Evolutionary conservation across 2,888 invertebrate genomes (phyloP).

Genomic region (Ceratothoa steindachneri): DNA sequence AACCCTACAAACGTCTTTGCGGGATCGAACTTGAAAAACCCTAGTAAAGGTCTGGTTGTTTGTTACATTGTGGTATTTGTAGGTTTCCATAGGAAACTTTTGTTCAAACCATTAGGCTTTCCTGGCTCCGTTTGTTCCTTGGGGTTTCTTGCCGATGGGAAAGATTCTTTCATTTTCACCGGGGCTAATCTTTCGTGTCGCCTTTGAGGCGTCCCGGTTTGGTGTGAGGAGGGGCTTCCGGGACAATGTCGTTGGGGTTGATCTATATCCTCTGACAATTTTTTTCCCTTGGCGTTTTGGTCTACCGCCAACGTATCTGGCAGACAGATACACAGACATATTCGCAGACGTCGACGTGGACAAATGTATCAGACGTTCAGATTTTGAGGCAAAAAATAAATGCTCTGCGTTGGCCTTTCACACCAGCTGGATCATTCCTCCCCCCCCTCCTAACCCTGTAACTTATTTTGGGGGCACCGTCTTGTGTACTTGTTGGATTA

Average conservation of each 20-base stretch:
- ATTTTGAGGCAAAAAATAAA: too few species aligned
- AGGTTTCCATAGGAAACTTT: background rate
- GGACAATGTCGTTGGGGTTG: background rate
- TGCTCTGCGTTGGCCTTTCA: too few species aligned
- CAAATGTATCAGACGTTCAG: background rate
- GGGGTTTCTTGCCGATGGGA: background rate
- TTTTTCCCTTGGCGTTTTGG: background rate
- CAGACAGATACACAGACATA: background rate
- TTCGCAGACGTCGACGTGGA: background rate
- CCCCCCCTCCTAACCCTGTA: too few species aligned
- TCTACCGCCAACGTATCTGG: background rate
- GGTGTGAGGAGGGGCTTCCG: background rate
- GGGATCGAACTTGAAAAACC: too few species aligned
- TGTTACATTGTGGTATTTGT: too few species aligned
- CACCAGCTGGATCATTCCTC: too few species aligned
- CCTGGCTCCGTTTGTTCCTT: background rate
- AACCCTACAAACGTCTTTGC: too few species aligned
- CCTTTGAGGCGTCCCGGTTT: background rate
- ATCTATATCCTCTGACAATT: background rate
- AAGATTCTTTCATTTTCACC: background rate
- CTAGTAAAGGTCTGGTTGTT: too few species aligned
- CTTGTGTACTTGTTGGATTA: too few species aligned
- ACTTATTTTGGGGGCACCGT: too few species aligned
- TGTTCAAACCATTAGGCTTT: background rate
- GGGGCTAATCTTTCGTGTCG: background rate